Percentiles rank a stretch among this genome's conserved stretches.
Evolutionary conservation across 2,797 vertebrate genomes (phyloP).

Genomic region (Falco naumanni): DNA sequence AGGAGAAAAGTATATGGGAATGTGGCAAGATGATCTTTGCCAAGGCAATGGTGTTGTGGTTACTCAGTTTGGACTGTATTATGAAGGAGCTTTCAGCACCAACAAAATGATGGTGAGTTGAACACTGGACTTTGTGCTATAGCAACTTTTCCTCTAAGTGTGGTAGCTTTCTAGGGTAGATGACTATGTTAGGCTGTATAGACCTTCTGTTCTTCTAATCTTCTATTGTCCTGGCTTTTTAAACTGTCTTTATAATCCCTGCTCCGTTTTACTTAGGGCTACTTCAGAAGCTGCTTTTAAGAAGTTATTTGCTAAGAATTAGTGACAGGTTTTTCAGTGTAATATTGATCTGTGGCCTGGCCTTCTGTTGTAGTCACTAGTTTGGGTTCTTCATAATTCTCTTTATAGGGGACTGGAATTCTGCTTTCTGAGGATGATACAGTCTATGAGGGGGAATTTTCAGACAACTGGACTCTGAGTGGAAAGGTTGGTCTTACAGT

Average conservation of each 20-base stretch:
- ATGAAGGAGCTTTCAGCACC: slow-evolving; percentile 92
- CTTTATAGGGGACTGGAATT: slow-evolving; percentile 87
- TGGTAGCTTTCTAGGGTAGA: not conserved
- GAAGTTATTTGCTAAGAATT: not conserved
- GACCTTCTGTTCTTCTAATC: not conserved
- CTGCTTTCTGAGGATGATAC: slow-evolving; percentile 97
- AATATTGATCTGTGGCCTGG: not conserved
- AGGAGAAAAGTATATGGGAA: slow-evolving; percentile 98
- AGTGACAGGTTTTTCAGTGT: not conserved
- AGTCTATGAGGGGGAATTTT: slow-evolving; percentile 94
- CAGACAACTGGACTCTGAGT: slow-evolving; percentile 95
- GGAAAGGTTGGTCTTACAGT: slow-evolving; percentile 86
- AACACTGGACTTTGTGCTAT: accelerated
- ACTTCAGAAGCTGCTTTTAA: not conserved
- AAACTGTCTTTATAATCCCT: not conserved
- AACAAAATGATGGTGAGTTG: slow-evolving; percentile 96
- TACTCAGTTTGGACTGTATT: slow-evolving; percentile 97
- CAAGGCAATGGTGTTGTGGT: slow-evolving; percentile 94
- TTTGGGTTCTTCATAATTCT: not conserved
- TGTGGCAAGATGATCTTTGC: slow-evolving; percentile 93
- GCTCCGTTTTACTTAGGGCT: not conserved
- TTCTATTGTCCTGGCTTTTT: not conserved
- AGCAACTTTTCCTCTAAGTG: not conserved
- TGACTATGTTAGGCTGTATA: not conserved
- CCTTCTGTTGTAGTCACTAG: not conserved